Evolutionary conservation across 2,113 vertebrate genomes (phyloP), one percentile per base, ranked within the genome.

Genomic region (Nycticryphes semicollaris): DNA sequence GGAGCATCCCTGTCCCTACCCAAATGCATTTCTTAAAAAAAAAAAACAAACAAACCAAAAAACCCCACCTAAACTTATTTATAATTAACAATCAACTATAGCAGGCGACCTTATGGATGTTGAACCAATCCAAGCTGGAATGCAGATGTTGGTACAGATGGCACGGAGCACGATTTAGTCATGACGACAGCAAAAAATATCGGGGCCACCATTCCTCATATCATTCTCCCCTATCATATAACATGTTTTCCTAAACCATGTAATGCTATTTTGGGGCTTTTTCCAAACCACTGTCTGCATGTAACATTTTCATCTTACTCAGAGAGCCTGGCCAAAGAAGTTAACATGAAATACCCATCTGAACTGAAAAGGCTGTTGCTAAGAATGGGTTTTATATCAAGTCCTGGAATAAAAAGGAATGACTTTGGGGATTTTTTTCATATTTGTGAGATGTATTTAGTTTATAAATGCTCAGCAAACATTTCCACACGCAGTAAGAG

Each of bases 201-300:
- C 57, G 53, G 83, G 30, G 68, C 75, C 47, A 45, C 53, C 27
- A 28, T 75, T 83, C 70, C n/a, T 86, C 9, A 0, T 45, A 79
- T 56, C 18, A 21, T 28, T 25, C 28, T 84, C 43, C 73, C 12
- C 0, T 51, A 5, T 68, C 12, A 1, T 51, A 5, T 14, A 89
- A 90, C 83, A 87, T 80, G 45, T 84, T 92, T 90, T 86, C 62
- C 87, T 81, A 90, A 90, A 89, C 54, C 27, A 39, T 53, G 66
- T 66, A 84, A 88, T 75, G 76, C 41, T 90, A 51, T 45, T 86
- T 64, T 84, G 88, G 92, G 88, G 68, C 43, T 59, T 92, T 31
- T 33, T 89, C 90, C 86, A 96, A 94, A 90, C 79, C 81, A 73
- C 74, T 1, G 12, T 89, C 88, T 96, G 83, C 57, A 75, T 75